Conservation (phyloP, 2,888 invertebrate genomes). For the Drosophila mayaguana region DNA sequence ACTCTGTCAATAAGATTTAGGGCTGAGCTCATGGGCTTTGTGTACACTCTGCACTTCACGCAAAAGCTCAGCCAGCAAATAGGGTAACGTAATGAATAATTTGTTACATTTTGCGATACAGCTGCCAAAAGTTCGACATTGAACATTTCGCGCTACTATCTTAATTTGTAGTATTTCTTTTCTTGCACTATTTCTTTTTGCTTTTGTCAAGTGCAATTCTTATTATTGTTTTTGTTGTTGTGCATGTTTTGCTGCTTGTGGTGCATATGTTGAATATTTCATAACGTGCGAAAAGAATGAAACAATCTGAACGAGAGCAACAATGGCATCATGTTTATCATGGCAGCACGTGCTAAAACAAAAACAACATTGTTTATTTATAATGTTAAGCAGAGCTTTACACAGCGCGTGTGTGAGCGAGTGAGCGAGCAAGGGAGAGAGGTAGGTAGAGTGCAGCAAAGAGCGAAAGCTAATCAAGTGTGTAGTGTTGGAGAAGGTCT, state of each 20-base stretch:
- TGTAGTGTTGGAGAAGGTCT: constrained; percentile 18
- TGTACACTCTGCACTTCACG: constrained; percentile 10
- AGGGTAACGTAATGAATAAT: constrained; percentile 21
- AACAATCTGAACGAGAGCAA: constrained; percentile 42
- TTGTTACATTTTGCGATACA: constrained; percentile 17
- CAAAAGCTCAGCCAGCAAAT: constrained; percentile 18
- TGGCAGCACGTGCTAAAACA: constrained; percentile 73
- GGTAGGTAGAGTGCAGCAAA: background rate
- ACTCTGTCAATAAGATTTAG: constrained; percentile 11
- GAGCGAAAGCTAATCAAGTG: constrained; percentile 16
- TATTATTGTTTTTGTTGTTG: constrained; percentile 44
- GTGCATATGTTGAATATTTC: constrained; percentile 61
- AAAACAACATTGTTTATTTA: constrained; percentile 68
- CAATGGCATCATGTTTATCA: constrained; percentile 57
- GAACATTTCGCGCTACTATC: constrained; percentile 19
- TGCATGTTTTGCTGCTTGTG: constrained; percentile 58
- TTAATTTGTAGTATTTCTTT: constrained; percentile 25
- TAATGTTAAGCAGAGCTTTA: constrained; percentile 65
- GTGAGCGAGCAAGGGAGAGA: background rate
- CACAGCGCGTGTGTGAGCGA: constrained; percentile 27
- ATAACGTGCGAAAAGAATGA: constrained; percentile 57
- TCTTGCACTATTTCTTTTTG: constrained; percentile 40
- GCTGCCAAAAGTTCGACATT: constrained; percentile 28
- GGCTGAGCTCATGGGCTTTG: constrained; percentile 25
- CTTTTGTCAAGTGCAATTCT: constrained; percentile 29